These are phyloP conservation scores for Macrobrachium rosenbergii DNA, from an alignment of 1,140 invertebrate species.

Conservation along the genomic window DNA sequence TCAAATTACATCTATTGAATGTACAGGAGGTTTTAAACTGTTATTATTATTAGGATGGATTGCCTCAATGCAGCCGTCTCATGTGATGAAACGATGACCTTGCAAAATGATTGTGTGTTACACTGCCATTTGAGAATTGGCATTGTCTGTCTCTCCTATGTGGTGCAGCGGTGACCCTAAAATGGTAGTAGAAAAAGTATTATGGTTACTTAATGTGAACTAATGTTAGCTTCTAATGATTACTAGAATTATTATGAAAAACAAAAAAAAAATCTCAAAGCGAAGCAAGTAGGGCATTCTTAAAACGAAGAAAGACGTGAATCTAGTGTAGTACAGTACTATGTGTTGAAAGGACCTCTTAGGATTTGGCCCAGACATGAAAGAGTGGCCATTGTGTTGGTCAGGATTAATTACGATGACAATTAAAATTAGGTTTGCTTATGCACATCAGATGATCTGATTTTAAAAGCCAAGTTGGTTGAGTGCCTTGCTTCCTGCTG, in stretches of 20 bases:
- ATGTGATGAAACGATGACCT: slow-evolving; percentile 12
- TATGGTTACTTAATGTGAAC: slow-evolving; percentile 43
- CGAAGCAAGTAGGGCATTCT: slow-evolving; percentile 33
- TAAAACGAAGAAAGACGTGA: slow-evolving; percentile 38
- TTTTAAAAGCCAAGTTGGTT: no score
- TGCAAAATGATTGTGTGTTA: slow-evolving; percentile 49
- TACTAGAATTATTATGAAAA: slow-evolving; percentile 25
- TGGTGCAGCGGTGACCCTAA: slow-evolving; percentile 37
- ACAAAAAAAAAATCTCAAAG: slow-evolving; percentile 19
- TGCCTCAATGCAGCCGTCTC: slow-evolving; percentile 39
- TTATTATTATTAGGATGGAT: slow-evolving; percentile 58
- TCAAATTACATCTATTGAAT: slow-evolving; percentile 47
- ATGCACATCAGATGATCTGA: no score
- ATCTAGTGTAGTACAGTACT: slow-evolving; percentile 25
- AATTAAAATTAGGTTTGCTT: no score
- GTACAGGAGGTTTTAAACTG: slow-evolving; percentile 53
- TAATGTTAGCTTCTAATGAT: neutral
- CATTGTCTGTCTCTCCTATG: slow-evolving; percentile 49
- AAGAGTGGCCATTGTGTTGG: no score
- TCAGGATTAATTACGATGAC: no score
- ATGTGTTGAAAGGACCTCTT: no score
- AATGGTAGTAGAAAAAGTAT: slow-evolving; percentile 53
- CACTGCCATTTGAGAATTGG: slow-evolving; percentile 58
- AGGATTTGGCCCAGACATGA: no score
- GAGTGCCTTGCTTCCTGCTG: no score